phyloP scores from a whole-genome alignment of 2,888 invertebrate species.

The Andrena praecox region DNA sequence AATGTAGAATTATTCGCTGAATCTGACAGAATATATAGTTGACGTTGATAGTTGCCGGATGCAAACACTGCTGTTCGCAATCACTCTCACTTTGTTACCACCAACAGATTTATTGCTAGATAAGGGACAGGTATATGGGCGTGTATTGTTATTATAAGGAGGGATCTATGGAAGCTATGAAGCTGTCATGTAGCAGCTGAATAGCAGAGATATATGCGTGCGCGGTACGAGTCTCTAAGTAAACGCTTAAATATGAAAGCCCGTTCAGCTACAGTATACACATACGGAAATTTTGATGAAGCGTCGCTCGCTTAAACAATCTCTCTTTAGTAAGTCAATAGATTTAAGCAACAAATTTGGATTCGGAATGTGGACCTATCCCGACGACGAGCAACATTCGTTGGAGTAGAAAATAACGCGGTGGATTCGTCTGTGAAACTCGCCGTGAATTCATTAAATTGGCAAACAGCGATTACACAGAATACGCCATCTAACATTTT shows the following conservation, averaged over 20 bases:
- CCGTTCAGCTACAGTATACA: slow-evolving; percentile 68
- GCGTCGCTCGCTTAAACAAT: slow-evolving; percentile 64
- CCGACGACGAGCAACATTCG: not conserved
- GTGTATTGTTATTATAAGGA: slow-evolving; percentile 57
- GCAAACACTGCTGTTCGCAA: slow-evolving; percentile 60
- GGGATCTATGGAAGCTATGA: slow-evolving; percentile 54
- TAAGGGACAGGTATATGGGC: slow-evolving; percentile 29
- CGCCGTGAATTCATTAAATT: not conserved
- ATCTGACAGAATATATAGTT: not conserved
- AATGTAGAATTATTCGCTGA: not conserved
- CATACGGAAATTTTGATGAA: slow-evolving; percentile 74
- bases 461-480: too few species aligned
- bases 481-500: too few species aligned
- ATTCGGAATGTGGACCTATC: not conserved
- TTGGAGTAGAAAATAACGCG: slow-evolving; percentile 3
- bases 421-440: not conserved
- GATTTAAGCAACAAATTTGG: slow-evolving; percentile 25
- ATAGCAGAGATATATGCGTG: slow-evolving; percentile 29
- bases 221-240: slow-evolving; percentile 45
- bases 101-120: slow-evolving; percentile 57
- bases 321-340: slow-evolving; percentile 45
- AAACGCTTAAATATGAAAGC: slow-evolving; percentile 62
- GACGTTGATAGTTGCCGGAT: not conserved
- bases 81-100: slow-evolving; percentile 72
- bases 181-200: slow-evolving; percentile 53